Base-by-base conservation (phyloP, 2,888 invertebrate genomes). In the Netelia virgata region DNA sequence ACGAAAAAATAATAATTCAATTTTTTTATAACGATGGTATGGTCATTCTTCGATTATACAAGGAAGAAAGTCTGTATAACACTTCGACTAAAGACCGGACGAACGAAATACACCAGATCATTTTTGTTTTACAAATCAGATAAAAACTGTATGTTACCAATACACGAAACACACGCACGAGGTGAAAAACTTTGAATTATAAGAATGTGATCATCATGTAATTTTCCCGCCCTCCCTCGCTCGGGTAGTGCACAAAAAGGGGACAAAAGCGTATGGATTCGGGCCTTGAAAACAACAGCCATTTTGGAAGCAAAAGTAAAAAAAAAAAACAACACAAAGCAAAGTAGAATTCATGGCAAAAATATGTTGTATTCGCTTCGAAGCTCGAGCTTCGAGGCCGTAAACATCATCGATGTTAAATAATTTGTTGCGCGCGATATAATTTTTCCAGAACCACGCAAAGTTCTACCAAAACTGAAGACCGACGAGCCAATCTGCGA, bases 401-500 rank as follows among this genome's bases (percentile, higher is more conserved):
- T 61, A 72, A 75, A 83, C 64, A 18, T 53, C 59, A 8, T 28
- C 3, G 8, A 66, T 76, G 69, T 79, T 53, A 20, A 73, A 59
- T 69, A n/a, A 82, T 81, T 77, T 74, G 41, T 83, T 69, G 59
- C 81, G 75, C 59, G 50, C 78, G 64, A n/a, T 55, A 14, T 57
- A 86, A 87, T 79, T 78, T 94, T 93, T 96, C 89, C 95, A 98
- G 98, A 97, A 94, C 98, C 98, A 57, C 96, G 98, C 90, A 98
- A 98, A 94, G 95, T 97, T 82, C 95, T 97, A 91, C 98, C 98
- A 68, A 97, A 97, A 91, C 94, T 98, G 91, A 98, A 98, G 94
- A 98, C 98, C 77, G 98, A 98, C 94, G 98, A 98, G 93, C 98
- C 98, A 73, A 96, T 98, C 90, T 98, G 98, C 90, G 97, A 98